Evolutionary conservation across 2,797 vertebrate genomes (phyloP).

Genomic region (Pelobates cultripes): DNA sequence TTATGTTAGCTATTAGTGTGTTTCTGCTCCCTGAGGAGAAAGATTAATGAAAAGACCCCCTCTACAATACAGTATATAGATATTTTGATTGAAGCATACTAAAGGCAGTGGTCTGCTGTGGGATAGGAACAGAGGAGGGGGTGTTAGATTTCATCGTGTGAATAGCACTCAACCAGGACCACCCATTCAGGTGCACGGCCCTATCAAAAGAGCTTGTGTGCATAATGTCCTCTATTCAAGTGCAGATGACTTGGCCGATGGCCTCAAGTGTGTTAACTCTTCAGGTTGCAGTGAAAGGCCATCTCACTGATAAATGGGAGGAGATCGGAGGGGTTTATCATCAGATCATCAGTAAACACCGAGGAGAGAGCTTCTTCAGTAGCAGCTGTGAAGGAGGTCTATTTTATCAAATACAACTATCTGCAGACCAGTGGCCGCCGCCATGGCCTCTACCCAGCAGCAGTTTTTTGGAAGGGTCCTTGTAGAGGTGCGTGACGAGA

Average conservation of each 20-base stretch:
- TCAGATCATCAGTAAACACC: not conserved
- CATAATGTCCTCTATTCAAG: slow-evolving; percentile 37
- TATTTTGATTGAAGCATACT: too few species aligned
- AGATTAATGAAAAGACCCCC: too few species aligned
- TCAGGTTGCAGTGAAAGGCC: not conserved
- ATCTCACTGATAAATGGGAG: slow-evolving; percentile 5
- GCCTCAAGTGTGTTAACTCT: not conserved
- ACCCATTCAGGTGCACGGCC: slow-evolving; percentile 44
- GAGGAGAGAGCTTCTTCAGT: not conserved
- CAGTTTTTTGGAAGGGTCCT: slow-evolving; percentile 37
- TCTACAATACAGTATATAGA: too few species aligned
- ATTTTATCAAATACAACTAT: not conserved
- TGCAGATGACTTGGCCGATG: slow-evolving; percentile 34
- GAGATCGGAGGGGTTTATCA: not conserved
- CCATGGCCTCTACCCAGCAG: not conserved
- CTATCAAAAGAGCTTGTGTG: slow-evolving; percentile 42
- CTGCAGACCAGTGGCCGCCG: not conserved
- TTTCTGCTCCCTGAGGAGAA: too few species aligned
- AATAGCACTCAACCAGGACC: not conserved
- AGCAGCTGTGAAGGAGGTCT: not conserved
- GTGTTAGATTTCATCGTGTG: not conserved
- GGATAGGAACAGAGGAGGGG: not conserved
- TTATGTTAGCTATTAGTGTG: too few species aligned
- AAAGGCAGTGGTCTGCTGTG: not conserved
- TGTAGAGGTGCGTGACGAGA: slow-evolving; percentile 63